Evolutionary conservation across 2,888 invertebrate species (phyloP).

Genomic region (Tillus elongatus): DNA sequence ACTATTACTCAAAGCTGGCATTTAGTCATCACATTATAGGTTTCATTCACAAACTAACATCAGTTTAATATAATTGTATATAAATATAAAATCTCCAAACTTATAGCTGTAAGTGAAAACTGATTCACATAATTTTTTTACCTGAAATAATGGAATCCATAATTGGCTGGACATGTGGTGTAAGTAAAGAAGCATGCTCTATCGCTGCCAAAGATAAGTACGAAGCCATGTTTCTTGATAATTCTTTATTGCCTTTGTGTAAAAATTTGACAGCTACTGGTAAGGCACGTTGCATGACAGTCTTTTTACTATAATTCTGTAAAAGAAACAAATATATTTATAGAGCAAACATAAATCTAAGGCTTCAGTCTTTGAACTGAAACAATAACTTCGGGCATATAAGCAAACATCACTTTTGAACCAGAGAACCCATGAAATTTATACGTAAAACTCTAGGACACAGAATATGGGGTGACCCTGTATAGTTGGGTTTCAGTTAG

Average conservation of each 20-base stretch:
- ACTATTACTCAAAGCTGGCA: too few relatives aligned
- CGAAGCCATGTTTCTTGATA: slow-evolving; percentile 82
- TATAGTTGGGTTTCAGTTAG: too few relatives aligned
- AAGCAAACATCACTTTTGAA: too few relatives aligned
- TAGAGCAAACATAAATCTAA: background rate
- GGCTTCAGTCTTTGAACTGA: background rate
- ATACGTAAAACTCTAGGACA: too few relatives aligned
- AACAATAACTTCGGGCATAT: too few relatives aligned
- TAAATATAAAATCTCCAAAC: too few relatives aligned
- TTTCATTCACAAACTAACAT: too few relatives aligned
- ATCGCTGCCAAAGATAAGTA: slow-evolving; percentile 89
- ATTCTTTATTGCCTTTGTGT: slow-evolving; percentile 80
- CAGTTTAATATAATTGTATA: too few relatives aligned
- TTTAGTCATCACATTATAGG: too few relatives aligned
- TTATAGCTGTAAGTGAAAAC: too few relatives aligned
- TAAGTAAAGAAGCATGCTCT: slow-evolving; percentile 76
- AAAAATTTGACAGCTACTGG: slow-evolving; percentile 88
- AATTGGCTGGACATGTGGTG: slow-evolving; percentile 80
- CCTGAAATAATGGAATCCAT: slow-evolving; percentile 85
- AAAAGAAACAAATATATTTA: slow-evolving; percentile 22
- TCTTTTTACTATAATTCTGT: slow-evolving; percentile 60
- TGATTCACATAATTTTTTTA: slow-evolving; percentile 31
- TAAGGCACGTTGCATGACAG: slow-evolving; percentile 73
- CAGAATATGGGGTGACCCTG: too few relatives aligned
- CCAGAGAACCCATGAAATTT: too few relatives aligned